A percentile compares a stretch with the other conserved stretches of the same genome.
These are phyloP conservation scores for Corynorhinus townsendii DNA, from an alignment of 2,113 vertebrate species.

Conservation along the genomic window DNA sequence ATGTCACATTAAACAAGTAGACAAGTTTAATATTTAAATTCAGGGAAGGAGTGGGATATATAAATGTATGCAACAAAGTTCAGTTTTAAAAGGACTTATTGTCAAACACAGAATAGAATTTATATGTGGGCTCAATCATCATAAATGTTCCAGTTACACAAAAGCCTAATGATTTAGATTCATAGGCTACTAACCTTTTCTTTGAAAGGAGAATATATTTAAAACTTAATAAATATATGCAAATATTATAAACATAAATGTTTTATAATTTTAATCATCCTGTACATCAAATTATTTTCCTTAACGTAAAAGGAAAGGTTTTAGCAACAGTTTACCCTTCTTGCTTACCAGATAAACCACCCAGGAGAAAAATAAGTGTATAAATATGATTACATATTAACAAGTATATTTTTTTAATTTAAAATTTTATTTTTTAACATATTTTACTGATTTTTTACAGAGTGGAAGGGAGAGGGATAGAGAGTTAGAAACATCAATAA, in stretches of 20 bases:
- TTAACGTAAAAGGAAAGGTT: background rate
- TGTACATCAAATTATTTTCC: background rate
- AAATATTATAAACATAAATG: constrained; percentile 17
- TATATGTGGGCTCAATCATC: background rate
- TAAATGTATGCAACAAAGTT: background rate
- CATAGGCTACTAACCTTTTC: background rate
- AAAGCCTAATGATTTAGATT: background rate
- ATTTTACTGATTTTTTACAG: too few relatives aligned
- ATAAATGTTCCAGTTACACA: background rate
- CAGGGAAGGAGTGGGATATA: constrained; percentile 8
- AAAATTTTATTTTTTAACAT: too few relatives aligned
- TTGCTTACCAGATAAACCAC: constrained; percentile 16
- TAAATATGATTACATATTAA: background rate
- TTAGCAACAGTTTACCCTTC: background rate
- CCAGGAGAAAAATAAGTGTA: constrained; percentile 11
- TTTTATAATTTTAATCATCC: background rate
- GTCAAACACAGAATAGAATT: constrained; percentile 11
- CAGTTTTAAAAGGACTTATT: constrained; percentile 37
- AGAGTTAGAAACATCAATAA: too few relatives aligned
- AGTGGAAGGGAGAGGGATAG: too few relatives aligned
- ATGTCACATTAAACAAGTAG: constrained; percentile 13
- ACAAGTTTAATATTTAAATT: constrained; percentile 43
- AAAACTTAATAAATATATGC: constrained; percentile 1
- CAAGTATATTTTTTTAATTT: background rate
- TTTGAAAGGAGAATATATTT: background rate